These are phyloP conservation scores for Stomatorhinus ivindoensis DNA, from an alignment of 2,113 vertebrate genomes.

Conservation along the genomic window DNA sequence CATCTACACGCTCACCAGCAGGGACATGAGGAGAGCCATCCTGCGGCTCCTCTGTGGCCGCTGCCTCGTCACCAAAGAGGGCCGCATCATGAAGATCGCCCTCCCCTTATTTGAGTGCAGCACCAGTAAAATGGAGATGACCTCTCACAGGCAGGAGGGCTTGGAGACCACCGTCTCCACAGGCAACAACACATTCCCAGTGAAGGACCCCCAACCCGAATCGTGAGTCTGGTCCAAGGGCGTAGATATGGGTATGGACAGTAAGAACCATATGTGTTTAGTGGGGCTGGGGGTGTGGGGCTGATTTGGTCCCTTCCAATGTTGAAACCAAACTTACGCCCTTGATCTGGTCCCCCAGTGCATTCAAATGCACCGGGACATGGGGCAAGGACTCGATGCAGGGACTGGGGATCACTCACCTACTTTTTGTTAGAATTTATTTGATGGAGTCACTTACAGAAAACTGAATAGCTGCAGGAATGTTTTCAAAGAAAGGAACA, in stretches of 20 bases:
- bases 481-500: not conserved
- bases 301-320: not conserved
- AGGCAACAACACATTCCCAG: slow-evolving; percentile 55
- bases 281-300: not conserved
- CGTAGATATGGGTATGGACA: not conserved
- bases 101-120: slow-evolving; percentile 67
- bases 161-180: slow-evolving; percentile 65
- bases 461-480: not conserved
- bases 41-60: slow-evolving; percentile 64
- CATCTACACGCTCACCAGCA: slow-evolving; percentile 84
- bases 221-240: slow-evolving; percentile 42
- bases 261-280: not conserved
- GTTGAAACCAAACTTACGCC: not conserved
- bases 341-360: not conserved
- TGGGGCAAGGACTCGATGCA: not conserved
- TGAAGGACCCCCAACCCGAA: slow-evolving; percentile 55
- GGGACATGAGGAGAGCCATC: slow-evolving; percentile 75
- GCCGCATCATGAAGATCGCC: slow-evolving; percentile 55
- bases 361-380: not conserved
- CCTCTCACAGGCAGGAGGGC: slow-evolving; percentile 62
- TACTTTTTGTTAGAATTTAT: not conserved
- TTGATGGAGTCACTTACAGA: not conserved
- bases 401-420: not conserved
- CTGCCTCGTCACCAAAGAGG: slow-evolving; percentile 50
- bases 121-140: slow-evolving; percentile 63